Percentiles rank a stretch among this genome's conserved stretches.
Evolutionary conservation across 2,888 invertebrate species (phyloP).

Genomic region (Drosophila leonis): DNA sequence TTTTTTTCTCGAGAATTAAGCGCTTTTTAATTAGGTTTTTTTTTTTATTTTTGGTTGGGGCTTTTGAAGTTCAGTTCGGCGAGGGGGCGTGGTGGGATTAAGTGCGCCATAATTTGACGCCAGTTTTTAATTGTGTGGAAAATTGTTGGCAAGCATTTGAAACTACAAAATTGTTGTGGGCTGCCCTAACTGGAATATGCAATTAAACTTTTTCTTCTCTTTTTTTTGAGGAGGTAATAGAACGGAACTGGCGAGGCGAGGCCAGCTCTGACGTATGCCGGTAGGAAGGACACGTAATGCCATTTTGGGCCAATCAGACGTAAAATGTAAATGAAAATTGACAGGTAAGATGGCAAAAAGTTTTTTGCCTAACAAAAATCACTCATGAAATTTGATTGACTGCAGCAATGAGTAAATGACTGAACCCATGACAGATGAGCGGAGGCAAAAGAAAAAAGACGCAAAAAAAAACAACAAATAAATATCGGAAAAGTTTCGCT

Average conservation of each 20-base stretch:
- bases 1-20: constrained; percentile 59
- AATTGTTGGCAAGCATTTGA: constrained; percentile 56
- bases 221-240: background rate
- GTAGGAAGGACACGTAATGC: constrained; percentile 17
- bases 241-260: background rate
- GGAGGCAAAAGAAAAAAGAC: background rate
- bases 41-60: constrained; percentile 19
- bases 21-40: constrained; percentile 77
- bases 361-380: constrained; percentile 66
- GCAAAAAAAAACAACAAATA: background rate
- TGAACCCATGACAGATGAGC: constrained; percentile 62
- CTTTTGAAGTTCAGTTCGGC: constrained; percentile 45
- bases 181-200: constrained; percentile 42
- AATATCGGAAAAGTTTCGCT: constrained; percentile 59
- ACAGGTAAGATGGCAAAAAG: constrained; percentile 58
- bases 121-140: constrained; percentile 72
- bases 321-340: constrained; percentile 75
- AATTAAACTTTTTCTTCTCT: constrained; percentile 58
- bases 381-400: constrained; percentile 80
- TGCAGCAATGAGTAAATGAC: constrained; percentile 73
- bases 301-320: constrained; percentile 59
- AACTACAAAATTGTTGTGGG: constrained; percentile 45
- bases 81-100: constrained; percentile 21
- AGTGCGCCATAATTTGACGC: constrained; percentile 67
- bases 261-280: constrained; percentile 24